Evolutionary conservation across 1,140 invertebrate species (phyloP).

Genomic region (Piezodorus guildinii): DNA sequence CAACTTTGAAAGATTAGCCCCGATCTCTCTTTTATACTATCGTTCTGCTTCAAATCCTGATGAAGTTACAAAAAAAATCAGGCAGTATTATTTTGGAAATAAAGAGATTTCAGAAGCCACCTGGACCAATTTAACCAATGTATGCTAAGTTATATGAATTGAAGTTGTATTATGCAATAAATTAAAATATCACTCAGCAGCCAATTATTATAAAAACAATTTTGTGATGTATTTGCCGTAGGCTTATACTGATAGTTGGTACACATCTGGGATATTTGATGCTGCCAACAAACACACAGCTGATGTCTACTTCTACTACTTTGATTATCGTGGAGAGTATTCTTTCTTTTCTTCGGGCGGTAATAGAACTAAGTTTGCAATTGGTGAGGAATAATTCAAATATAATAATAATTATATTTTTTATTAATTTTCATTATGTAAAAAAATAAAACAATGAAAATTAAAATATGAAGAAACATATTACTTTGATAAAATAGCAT

Average conservation of each 20-base stretch:
- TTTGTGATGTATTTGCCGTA: not conserved
- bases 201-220: too few relatives aligned
- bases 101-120: not conserved
- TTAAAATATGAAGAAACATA: too few relatives aligned
- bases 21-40: not conserved
- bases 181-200: too few relatives aligned
- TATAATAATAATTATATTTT: too few relatives aligned
- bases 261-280: not conserved
- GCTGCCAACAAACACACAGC: not conserved
- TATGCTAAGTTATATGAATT: not conserved
- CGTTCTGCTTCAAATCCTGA: not conserved
- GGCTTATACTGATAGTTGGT: constrained; percentile 1
- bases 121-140: not conserved
- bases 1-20: not conserved
- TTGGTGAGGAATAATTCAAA: too few relatives aligned
- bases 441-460: too few relatives aligned
- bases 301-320: not conserved
- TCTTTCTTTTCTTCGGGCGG: not conserved
- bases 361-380: too few relatives aligned
- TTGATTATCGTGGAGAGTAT: not conserved
- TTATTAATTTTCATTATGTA: too few relatives aligned
- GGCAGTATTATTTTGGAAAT: not conserved
- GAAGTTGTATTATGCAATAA: too few relatives aligned
- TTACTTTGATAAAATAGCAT: too few relatives aligned
- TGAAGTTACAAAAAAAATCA: constrained; percentile 1